Base-by-base conservation (phyloP, 2,113 vertebrate genomes). In the Panthera leo region DNA sequence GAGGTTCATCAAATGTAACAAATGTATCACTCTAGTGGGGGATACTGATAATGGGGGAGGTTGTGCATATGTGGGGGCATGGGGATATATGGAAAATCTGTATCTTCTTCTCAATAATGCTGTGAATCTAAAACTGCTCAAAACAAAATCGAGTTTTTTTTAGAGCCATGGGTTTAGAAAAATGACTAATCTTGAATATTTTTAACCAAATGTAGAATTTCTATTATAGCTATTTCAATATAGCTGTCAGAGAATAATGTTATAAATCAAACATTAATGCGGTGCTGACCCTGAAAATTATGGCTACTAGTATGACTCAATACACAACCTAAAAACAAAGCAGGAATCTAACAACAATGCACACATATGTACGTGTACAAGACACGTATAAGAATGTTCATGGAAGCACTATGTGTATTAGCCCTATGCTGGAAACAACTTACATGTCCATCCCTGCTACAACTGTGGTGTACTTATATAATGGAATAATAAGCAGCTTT, bases 171-270 rank as follows among this genome's bases (percentile, higher is more conserved):
- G 6, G 61, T 61, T 84, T 83, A 89, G 67, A 93, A 68, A 92
- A 88, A 89, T 73, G 63, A 78, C 5, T 13, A 27, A 53, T 96
- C n/a, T 76, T 85, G 45, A 45, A n/a, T 78, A 67, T 67, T 91
- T 93, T 61, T 79, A 82, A 86, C 13, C n/a, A n/a, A 94, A 85
- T 78, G 87, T 27, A 61, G 48, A 91, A 70, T 84, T 88, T 88
- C 84, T 70, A 83, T 92, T 61, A 88, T 6, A 91, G 58, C 39
- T 75, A 83, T 39, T 68, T 92, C 48, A 76, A 61, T 48, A 87
- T 39, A 84, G 68, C 39, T 48, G 16, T 84, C 68, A 83, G 55
- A 82, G 34, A 34, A 87, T 48, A 70, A 68, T 39, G 31, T 70
- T 53, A 94, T 39, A 87, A 87, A 75, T 73, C n/a, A 45, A 73